Conservation (phyloP, 2,888 invertebrate genomes). For the Pyrochroa serraticornis region DNA sequence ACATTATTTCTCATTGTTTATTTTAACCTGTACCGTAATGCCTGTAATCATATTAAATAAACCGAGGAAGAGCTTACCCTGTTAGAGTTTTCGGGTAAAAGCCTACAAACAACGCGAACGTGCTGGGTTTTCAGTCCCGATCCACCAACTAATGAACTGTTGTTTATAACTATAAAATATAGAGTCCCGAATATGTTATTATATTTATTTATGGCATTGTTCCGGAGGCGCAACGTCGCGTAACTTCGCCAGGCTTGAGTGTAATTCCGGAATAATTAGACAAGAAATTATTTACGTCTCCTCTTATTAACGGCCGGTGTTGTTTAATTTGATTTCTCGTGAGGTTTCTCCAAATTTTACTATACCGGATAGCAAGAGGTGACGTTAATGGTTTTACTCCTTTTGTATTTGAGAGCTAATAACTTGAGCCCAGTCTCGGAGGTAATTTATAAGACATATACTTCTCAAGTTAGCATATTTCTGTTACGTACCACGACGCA, state of each 20-base stretch:
- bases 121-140: constrained; percentile 19
- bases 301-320: not conserved
- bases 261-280: constrained; percentile 5
- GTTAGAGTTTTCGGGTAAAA: constrained; percentile 25
- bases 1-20: constrained; percentile 26
- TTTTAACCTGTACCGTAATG: constrained; percentile 24
- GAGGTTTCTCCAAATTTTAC: not conserved
- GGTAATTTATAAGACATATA: too few species aligned
- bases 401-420: too few species aligned
- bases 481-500: too few species aligned
- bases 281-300: constrained; percentile 4
- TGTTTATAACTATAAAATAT: constrained; percentile 15
- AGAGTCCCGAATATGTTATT: constrained; percentile 1
- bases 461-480: too few species aligned
- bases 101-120: constrained; percentile 25
- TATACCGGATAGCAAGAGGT: too few species aligned
- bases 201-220: constrained; percentile 7
- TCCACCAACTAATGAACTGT: constrained; percentile 21
- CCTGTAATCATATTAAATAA: constrained; percentile 28
- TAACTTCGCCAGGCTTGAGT: not conserved
- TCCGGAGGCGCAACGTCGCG: not conserved
- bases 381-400: too few species aligned
- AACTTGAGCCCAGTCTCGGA: too few species aligned
- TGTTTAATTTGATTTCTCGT: constrained; percentile 5
- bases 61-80: constrained; percentile 25